Base-by-base conservation (phyloP, 2,797 vertebrate genomes). In the Acipenser ruthenus region DNA sequence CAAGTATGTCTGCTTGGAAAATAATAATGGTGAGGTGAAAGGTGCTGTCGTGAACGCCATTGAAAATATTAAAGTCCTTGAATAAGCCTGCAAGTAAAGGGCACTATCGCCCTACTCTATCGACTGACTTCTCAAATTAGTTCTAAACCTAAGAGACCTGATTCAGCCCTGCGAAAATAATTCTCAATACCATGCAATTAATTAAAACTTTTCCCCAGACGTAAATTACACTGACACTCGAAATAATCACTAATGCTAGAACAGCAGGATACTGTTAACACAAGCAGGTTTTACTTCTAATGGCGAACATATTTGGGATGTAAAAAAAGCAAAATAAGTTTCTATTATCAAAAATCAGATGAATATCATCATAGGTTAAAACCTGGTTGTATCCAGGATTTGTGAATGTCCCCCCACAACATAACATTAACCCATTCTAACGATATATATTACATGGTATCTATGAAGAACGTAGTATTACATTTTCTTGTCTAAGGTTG, bases 401-500 rank as follows among this genome's bases (percentile, higher is more conserved):
- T 67, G 78, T 82, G 78, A 77, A 65, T 72, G 78, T 72, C 73
- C 72, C 47, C 63, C 71, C 60, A 37, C 4, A 68, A 59, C 69
- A 70, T 70, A 18, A 75, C 81, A 79, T 73, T 65, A 65, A 71
- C 73, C 73, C 50, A 69, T 67, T 79, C 71, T 80, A 78, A 72
- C 5, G 37, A 37, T 74, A 73, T 74, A 58, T 75, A 79, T 83
- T 77, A 71, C 70, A n/a, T 75, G 83, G 81, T 75, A 71, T 70
- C 78, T 82, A 78, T 79, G 78, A 70, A 77, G 79, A 77, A 79
- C 80, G 80, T 78, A 75, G 79, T 78, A 76, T 69, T 79, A 79
- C 72, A 79, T 68, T 71, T 78, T 73, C 80, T 67, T 68, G 75
- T 79, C 77, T 83, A 79, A 84, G 80, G 76, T 72, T 82, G 78